phyloP scores from a whole-genome alignment of 2,797 vertebrate species.

The Limosa lapponica region DNA sequence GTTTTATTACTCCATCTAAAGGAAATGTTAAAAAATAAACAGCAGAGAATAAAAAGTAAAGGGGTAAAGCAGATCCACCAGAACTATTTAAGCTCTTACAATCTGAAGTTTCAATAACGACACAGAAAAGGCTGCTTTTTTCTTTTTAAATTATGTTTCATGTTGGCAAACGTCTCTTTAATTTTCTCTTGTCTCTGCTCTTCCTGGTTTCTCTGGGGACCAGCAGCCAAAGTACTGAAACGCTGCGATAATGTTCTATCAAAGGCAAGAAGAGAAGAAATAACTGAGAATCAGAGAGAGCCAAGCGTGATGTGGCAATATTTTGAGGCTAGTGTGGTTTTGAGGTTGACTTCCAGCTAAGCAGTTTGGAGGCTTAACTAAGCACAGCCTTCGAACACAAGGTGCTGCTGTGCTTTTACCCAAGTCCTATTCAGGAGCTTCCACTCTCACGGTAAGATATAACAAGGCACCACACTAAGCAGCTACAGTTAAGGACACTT shows the following conservation, averaged over 20 bases:
- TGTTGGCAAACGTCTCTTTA: constrained; percentile 23
- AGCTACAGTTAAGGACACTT: neutral
- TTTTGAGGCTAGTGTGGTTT: neutral
- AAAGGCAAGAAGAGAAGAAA: constrained; percentile 32
- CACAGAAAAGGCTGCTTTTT: neutral
- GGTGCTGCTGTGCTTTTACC: neutral
- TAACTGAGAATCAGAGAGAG: neutral
- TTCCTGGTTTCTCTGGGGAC: constrained; percentile 5
- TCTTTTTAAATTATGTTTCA: constrained; percentile 30
- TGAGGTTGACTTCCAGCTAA: neutral
- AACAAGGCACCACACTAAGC: neutral
- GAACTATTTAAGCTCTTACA: constrained; percentile 12
- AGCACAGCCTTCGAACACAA: neutral
- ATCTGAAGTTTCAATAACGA: constrained; percentile 23
- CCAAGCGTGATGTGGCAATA: neutral
- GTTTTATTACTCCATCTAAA: constrained; percentile 19
- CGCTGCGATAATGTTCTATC: constrained; percentile 14
- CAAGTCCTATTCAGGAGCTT: neutral
- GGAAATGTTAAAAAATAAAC: constrained; percentile 33
- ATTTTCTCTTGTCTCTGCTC: constrained; percentile 51
- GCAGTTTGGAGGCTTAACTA: neutral
- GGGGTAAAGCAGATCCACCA: neutral
- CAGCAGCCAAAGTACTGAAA: constrained; percentile 6
- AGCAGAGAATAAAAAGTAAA: neutral
- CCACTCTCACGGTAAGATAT: neutral